Evolutionary conservation across 2,797 vertebrate genomes (phyloP), one percentile per base, ranked within the genome.

Genomic region (Propithecus perrieri): DNA sequence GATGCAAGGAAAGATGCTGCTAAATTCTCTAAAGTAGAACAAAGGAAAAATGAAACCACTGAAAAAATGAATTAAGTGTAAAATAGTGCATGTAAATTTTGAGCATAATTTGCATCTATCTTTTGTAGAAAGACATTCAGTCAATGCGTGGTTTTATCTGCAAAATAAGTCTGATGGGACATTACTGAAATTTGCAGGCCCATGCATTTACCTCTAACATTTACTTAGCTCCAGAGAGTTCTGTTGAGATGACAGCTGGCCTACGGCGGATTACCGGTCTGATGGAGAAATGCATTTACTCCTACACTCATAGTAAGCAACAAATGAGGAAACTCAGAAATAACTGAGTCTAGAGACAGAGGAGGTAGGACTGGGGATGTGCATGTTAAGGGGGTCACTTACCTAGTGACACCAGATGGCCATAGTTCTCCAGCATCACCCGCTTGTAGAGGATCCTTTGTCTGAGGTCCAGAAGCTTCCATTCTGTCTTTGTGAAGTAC

Each of bases 351-450:
- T n/a, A 81, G 81, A 92, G 26, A 38, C 22, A 87, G 50, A 79
- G 65, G 14, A 57, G 46, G n/a, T n/a, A 4, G 76, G 50, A 48
- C 35, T 22, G 8, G 5, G 48, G 74, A 7, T 35, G 61, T 88
- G 41, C 7, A 14, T 20, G 26, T 17, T n/a, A 38, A n/a, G 26
- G 69, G 17, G 55, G 24, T 59, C 74, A 88, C 97, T 97, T 94
- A 97, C 97, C 97, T 55, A 97, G 18, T 3, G 94, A 96, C 38
- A 92, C 72, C 33, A 97, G 78, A 35, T 97, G 92, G 24, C 63
- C 57, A 22, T 97, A 97, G 94, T 98, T 98, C 41, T 97, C 97
- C 69, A 97, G 61, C 97, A 97, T 97, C 89, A 97, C 96, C 28
- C 18, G 84, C 81, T 91, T 96, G 92, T 98, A 97, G 5, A 98